A percentile compares a stretch with the other conserved stretches of the same genome.
Conservation (phyloP, 2,797 vertebrate species). For the Xenopus petersii region DNA sequence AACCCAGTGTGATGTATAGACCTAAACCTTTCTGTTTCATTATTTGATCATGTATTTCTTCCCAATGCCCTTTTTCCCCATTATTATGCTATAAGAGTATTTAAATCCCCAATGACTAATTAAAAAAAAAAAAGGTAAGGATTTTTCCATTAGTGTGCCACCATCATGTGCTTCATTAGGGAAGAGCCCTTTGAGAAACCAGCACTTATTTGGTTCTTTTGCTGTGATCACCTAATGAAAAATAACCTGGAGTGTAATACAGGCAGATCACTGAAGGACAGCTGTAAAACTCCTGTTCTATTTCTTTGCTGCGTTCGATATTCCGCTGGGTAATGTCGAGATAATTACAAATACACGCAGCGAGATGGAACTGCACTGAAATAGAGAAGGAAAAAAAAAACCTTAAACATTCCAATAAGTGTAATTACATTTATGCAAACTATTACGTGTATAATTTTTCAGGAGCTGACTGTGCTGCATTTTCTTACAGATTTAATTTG, state of each 20-base stretch:
- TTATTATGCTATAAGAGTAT: constrained; percentile 52
- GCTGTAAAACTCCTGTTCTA: constrained; percentile 10
- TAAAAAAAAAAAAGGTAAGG: constrained; percentile 55
- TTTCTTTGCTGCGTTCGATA: constrained; percentile 4
- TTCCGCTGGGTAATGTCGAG: constrained; percentile 11
- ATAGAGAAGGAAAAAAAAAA: not conserved
- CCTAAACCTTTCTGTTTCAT: no score
- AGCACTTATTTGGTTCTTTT: constrained; percentile 45
- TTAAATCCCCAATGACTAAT: constrained; percentile 54
- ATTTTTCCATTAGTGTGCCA: constrained; percentile 46
- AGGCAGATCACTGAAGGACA: constrained; percentile 21
- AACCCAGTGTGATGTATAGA: no score
- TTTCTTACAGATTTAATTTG: not conserved
- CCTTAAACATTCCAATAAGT: not conserved
- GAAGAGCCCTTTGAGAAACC: constrained; percentile 39
- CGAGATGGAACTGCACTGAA: not conserved
- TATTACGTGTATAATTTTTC: not conserved
- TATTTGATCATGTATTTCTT: not conserved
- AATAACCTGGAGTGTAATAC: constrained; percentile 15
- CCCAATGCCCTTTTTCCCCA: constrained; percentile 23
- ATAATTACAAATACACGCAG: constrained; percentile 26
- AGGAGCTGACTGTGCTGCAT: not conserved
- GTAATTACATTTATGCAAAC: not conserved
- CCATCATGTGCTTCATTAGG: constrained; percentile 35
- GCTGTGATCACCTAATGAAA: constrained; percentile 42